Evolutionary conservation across 2,888 invertebrate genomes (phyloP), one percentile per base, ranked within the genome.

Genomic region (Agrotis exclamationis): DNA sequence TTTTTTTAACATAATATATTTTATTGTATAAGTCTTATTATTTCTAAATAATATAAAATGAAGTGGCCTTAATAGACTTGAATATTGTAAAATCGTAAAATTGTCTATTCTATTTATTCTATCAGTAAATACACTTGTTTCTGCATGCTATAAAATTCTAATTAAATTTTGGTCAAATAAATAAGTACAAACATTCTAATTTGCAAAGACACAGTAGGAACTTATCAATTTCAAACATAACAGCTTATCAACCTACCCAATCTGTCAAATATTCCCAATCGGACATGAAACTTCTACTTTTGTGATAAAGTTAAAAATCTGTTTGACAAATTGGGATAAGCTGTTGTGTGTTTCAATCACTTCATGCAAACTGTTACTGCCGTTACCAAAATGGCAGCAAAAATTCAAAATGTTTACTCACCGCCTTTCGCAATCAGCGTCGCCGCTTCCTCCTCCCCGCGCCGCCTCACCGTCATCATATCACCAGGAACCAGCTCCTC

Each of bases 351-450:
- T 47, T 47, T 47, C 20, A 18, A 13, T 18, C 6, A 13, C n/a
- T 33, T 50, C 18, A 1, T 33, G 20, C 16, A 28, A 63, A 70
- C 76, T 39, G 62, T 65, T 65, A 76, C 47, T 63, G 54, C 76
- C 47, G 62, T 65, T 65, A 76, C 47, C 64, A 56, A 18, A 60
- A 63, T 66, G 63, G 59, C 51, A 67, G 51, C 54, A 70, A 51
- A 62, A 58, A 63, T 59, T 45, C 44, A 70, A 58, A 62, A 57
- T 45, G 62, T 39, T 63, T 50, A 91, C 92, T 91, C 71, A 93
- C 93, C 82, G 48, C 91, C 89, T 65, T 87, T 86, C 11, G 86
- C 87, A 56, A 92, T 73, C 9, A 91, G 79, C 4, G 83, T 90
- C 1, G 89, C 93, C 2, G 79, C 62, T 39, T 88, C 85, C 59